These are phyloP conservation scores for Odontomyia ornata DNA, from an alignment of 2,888 invertebrate genomes.

Conservation along the genomic window DNA sequence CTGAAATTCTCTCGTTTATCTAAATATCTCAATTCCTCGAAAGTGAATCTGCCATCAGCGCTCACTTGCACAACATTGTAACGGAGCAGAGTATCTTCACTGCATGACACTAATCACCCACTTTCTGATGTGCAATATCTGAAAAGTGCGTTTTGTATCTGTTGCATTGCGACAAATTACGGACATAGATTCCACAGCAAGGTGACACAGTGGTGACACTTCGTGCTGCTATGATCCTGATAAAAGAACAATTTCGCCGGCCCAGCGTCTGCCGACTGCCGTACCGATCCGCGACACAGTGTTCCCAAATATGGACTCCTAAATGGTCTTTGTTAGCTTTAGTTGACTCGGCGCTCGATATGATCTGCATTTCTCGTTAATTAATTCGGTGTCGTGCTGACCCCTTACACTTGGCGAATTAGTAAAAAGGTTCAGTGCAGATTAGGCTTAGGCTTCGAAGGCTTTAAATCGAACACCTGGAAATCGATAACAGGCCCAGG, in stretches of 20 bases:
- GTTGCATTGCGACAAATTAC: slow-evolving; percentile 16
- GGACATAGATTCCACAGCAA: neutral
- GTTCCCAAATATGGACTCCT: slow-evolving; percentile 26
- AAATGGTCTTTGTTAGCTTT: slow-evolving; percentile 8
- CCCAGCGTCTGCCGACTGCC: too few species aligned
- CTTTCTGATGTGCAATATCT: neutral
- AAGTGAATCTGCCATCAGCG: slow-evolving; percentile 3
- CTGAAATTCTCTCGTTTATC: too few species aligned
- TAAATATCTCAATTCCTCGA: too few species aligned
- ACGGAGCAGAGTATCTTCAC: neutral
- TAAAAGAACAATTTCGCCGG: slow-evolving; percentile 28
- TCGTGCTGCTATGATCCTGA: slow-evolving; percentile 35
- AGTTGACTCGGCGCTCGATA: slow-evolving; percentile 20
- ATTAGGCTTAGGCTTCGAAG: slow-evolving; percentile 16
- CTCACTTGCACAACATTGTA: slow-evolving; percentile 7
- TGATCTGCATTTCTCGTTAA: slow-evolving; percentile 42
- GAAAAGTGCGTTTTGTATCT: slow-evolving; percentile 33
- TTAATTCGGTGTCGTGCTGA: slow-evolving; percentile 44
- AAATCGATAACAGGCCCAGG: neutral
- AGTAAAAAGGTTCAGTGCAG: slow-evolving; percentile 26
- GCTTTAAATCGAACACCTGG: slow-evolving; percentile 35
- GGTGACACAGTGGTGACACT: slow-evolving; percentile 24
- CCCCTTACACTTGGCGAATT: slow-evolving; percentile 42
- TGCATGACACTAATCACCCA: neutral
- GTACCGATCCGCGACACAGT: neutral